A percentile compares a stretch with the other conserved stretches of the same genome.
phyloP scores from a whole-genome alignment of 1,140 invertebrate species.

The honey bee (Apis mellifera) region DNA sequence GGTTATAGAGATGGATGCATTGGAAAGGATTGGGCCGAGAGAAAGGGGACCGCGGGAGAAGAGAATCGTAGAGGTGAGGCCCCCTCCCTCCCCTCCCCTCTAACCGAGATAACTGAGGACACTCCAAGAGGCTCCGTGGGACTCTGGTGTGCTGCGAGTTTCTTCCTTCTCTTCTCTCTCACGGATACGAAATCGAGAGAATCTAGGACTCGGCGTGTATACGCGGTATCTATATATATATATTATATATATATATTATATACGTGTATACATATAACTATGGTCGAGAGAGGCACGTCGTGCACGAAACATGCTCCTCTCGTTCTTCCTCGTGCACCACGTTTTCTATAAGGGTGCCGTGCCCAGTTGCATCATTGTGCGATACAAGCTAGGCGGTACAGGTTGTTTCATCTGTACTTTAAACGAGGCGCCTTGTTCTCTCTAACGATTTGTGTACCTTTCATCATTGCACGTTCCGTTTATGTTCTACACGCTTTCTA shows the following conservation, averaged over 20 bases:
- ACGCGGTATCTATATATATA: conserved; percentile 5
- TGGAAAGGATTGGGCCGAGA: conserved; percentile 66
- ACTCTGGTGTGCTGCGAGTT: conserved; percentile 66
- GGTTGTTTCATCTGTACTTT: conserved; percentile 59
- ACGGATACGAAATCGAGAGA: conserved; percentile 72
- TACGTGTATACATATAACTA: conserved; percentile 11
- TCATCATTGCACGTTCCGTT: conserved; percentile 36
- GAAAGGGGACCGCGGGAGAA: conserved; percentile 53
- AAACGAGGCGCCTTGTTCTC: conserved; percentile 49
- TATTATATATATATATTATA: not conserved
- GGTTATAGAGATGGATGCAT: conserved; percentile 59
- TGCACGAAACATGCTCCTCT: conserved; percentile 67
- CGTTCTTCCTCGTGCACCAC: conserved; percentile 73
- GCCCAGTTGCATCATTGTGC: conserved; percentile 61
- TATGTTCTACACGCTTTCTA: conserved; percentile 44
- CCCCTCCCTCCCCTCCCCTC: conserved; percentile 32
- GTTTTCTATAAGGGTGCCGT: conserved; percentile 69
- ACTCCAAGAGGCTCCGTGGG: conserved; percentile 69
- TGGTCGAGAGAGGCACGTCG: conserved; percentile 63
- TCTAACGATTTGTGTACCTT: conserved; percentile 52
- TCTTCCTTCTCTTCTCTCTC: conserved; percentile 65
- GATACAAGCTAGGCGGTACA: conserved; percentile 51
- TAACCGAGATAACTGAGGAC: conserved; percentile 68
- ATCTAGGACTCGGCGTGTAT: conserved; percentile 73
- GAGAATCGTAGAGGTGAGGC: conserved; percentile 59